Base-by-base conservation (phyloP, 2,113 vertebrate genomes). In the Antigone vipio region DNA sequence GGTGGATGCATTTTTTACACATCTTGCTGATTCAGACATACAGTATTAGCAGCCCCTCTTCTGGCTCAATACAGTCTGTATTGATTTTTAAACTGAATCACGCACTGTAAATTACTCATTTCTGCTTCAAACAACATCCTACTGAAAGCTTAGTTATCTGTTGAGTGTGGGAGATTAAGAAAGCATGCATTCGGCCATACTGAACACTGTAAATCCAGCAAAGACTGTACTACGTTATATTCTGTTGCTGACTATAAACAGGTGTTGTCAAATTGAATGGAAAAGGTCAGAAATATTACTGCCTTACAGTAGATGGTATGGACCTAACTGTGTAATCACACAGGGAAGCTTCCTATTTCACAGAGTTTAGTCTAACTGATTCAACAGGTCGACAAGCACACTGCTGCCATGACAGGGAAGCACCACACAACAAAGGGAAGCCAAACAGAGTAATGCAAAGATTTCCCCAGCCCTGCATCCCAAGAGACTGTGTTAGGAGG, bases 11-110 rank as follows among this genome's bases (percentile, higher is more conserved):
- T 53, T 94, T 95, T 66, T 73, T 85, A 91, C 6, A 1, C 69
- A 82, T 85, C 81, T 92, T 88, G 91, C 84, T 97, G 91, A 87
- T 85, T 94, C 91, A 92, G 89, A 88, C 32, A 32, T n/a, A 30
- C 14, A 38, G 12, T 42, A 79, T 91, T 76, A 88, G 71, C 84
- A 89, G 79, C 32, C 38, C 11, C 27, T 87, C 73, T 68, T 75
- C 66, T 87, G 76, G 15, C 50, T 92, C 35, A 32, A 30, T 85
- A 66, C 15, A 81, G 29, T 11, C 34, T 58, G 49, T 34, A 97
- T 94, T n/a, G 95, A 97, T 92, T 95, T 88, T 71, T 59, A 83
- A 50, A 59, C 71, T 45, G 50, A 88, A 85, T 58, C 78, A 73
- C 7, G 3, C 10, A 49, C 66, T 66, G 42, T 74, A 92, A 93